Conservation (phyloP, 2,888 invertebrate species). For the Eumerus sabulonum region DNA sequence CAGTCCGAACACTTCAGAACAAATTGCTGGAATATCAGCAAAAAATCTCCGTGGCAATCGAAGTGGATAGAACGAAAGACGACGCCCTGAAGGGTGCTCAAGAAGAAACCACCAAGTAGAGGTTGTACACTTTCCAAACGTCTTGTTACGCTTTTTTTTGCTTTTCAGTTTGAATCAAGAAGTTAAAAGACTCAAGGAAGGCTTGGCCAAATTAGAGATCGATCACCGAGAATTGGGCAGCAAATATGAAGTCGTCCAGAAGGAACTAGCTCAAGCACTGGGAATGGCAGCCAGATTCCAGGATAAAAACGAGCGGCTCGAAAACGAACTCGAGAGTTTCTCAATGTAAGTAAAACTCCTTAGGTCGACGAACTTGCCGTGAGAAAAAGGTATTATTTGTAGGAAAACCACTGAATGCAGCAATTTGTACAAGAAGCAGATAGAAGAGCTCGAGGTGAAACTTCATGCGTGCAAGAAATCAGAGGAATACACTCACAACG, state of each 20-base stretch:
- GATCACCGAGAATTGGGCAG: slow-evolving; percentile 77
- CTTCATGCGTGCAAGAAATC: slow-evolving; percentile 75
- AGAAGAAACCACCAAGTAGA: slow-evolving; percentile 82
- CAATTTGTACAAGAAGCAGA: slow-evolving; percentile 76
- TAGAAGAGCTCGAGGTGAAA: slow-evolving; percentile 78
- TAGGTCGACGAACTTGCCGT: background rate
- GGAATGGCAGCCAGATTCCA: slow-evolving; percentile 85
- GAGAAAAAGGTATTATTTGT: slow-evolving; percentile 63
- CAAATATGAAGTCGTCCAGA: slow-evolving; percentile 83
- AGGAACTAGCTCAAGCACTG: slow-evolving; percentile 86
- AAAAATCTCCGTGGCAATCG: slow-evolving; percentile 87
- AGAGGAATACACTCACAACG: slow-evolving; percentile 76
- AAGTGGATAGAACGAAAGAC: slow-evolving; percentile 88
- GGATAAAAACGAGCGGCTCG: slow-evolving; percentile 82
- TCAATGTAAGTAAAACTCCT: slow-evolving; percentile 67
- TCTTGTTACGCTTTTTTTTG: slow-evolving; percentile 30
- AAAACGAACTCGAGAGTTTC: slow-evolving; percentile 79
- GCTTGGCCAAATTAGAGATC: slow-evolving; percentile 73
- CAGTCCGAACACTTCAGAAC: slow-evolving; percentile 87
- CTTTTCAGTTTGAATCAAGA: slow-evolving; percentile 70
- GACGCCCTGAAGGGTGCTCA: slow-evolving; percentile 83
- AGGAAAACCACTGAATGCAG: slow-evolving; percentile 78
- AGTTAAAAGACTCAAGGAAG: slow-evolving; percentile 71
- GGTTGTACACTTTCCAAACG: background rate
- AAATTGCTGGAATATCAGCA: slow-evolving; percentile 88